These are phyloP conservation scores for Meganola albula DNA, from an alignment of 2,888 invertebrate species.

Conservation along the genomic window DNA sequence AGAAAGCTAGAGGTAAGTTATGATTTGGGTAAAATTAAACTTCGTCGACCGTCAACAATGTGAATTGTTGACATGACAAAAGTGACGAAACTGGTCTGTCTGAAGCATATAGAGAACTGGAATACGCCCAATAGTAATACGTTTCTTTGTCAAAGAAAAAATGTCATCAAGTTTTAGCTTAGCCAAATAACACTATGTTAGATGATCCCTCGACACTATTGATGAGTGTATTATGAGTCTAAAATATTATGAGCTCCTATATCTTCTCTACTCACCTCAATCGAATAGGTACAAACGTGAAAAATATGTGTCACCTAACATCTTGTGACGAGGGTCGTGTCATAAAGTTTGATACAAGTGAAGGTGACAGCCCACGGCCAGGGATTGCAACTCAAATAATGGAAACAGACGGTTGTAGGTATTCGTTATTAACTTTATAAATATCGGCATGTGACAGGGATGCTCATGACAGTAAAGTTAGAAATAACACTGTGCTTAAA, in stretches of 20 bases:
- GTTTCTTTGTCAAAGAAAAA: no score
- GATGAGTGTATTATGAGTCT: conserved; percentile 72
- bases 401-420: background rate
- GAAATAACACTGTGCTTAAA: no score
- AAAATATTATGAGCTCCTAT: conserved; percentile 22
- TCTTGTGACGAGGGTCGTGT: conserved; percentile 51
- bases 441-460: no score
- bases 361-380: conserved; percentile 27
- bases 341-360: conserved; percentile 47
- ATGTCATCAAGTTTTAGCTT: no score
- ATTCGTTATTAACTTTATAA: no score
- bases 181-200: conserved; percentile 92
- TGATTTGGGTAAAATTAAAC: no score
- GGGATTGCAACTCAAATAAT: conserved; percentile 12
- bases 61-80: no score
- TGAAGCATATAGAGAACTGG: no score
- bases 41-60: no score
- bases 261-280: conserved; percentile 32
- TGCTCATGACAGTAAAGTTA: no score
- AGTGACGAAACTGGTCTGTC: no score
- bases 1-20: conserved; percentile 91
- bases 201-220: conserved; percentile 91
- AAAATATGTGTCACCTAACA: conserved; percentile 40
- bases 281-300: conserved; percentile 30
- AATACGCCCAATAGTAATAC: no score